Evolutionary conservation across 2,797 vertebrate species (phyloP).

Genomic region (Sarcoramphus papa): DNA sequence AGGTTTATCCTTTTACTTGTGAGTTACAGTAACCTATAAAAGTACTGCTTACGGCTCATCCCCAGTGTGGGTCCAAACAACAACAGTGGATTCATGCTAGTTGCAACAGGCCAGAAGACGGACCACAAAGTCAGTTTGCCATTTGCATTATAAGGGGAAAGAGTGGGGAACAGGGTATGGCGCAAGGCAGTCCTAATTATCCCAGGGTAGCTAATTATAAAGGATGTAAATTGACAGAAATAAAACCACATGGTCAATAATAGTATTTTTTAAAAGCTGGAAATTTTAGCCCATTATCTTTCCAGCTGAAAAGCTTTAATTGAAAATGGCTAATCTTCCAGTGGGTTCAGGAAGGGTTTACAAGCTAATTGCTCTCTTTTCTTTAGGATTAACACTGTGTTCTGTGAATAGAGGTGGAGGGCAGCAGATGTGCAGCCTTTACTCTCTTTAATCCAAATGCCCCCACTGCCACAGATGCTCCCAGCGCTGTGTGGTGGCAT

Average conservation of each 20-base stretch:
- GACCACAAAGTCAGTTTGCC: not conserved
- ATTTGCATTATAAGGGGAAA: not conserved
- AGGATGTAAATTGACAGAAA: slow-evolving; percentile 29
- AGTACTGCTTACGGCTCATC: not conserved
- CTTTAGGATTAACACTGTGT: slow-evolving; percentile 45
- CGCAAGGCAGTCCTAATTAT: not conserved
- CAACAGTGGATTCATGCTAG: not conserved
- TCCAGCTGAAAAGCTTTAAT: slow-evolving; percentile 64
- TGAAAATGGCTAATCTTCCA: slow-evolving; percentile 68
- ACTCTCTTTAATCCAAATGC: slow-evolving; percentile 33
- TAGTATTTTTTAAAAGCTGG: slow-evolving; percentile 29
- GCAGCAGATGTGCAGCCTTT: slow-evolving; percentile 49
- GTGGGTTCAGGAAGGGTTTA: slow-evolving; percentile 54
- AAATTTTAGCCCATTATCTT: slow-evolving; percentile 57
- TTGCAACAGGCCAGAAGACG: not conserved
- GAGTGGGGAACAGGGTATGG: not conserved
- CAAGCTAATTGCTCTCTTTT: slow-evolving; percentile 59
- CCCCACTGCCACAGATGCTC: slow-evolving; percentile 23
- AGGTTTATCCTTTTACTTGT: not conserved
- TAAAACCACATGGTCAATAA: slow-evolving; percentile 48
- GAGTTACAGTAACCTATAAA: not conserved
- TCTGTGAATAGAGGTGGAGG: slow-evolving; percentile 29
- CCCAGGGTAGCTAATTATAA: slow-evolving; percentile 34
- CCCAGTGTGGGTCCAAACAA: fast-evolving
- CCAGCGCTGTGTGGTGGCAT: not conserved